Conservation (phyloP, 2,888 invertebrate species). For the Psylliodes chrysocephalus region DNA sequence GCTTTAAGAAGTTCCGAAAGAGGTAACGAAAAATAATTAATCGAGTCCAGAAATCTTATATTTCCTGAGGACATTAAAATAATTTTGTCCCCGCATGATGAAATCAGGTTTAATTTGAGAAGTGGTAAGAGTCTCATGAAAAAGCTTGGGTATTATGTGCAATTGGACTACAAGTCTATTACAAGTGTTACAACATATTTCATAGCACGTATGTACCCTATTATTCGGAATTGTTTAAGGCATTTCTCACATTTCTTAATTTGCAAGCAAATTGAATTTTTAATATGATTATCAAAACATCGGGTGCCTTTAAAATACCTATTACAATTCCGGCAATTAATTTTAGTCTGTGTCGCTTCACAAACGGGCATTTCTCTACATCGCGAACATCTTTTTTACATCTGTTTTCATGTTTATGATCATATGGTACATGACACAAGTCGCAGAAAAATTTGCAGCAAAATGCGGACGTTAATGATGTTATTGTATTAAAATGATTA, state of each 20-base stretch:
- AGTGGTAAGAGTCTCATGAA: constrained; percentile 20
- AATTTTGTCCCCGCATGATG: constrained; percentile 34
- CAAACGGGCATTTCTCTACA: neutral
- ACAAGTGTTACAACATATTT: constrained; percentile 32
- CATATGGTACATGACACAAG: no score
- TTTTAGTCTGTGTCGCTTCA: neutral
- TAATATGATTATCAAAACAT: neutral
- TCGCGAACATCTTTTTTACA: constrained; percentile 23
- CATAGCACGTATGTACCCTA: neutral
- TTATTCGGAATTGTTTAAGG: neutral
- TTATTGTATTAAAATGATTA: no score
- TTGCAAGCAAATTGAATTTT: neutral
- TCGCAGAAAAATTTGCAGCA: no score
- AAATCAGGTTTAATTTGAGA: constrained; percentile 27
- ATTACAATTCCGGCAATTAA: neutral
- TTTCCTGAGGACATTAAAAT: constrained; percentile 33
- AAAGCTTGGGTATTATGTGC: constrained; percentile 17
- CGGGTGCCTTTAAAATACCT: neutral
- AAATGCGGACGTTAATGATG: no score
- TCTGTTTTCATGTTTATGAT: neutral
- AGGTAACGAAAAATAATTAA: constrained; percentile 45
- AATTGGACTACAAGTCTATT: constrained; percentile 14
- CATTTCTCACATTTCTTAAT: neutral
- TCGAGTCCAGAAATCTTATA: constrained; percentile 49
- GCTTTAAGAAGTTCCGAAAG: constrained; percentile 39